These are phyloP conservation scores for Rhinophrynus dorsalis DNA, from an alignment of 2,797 vertebrate genomes.

Conservation along the genomic window DNA sequence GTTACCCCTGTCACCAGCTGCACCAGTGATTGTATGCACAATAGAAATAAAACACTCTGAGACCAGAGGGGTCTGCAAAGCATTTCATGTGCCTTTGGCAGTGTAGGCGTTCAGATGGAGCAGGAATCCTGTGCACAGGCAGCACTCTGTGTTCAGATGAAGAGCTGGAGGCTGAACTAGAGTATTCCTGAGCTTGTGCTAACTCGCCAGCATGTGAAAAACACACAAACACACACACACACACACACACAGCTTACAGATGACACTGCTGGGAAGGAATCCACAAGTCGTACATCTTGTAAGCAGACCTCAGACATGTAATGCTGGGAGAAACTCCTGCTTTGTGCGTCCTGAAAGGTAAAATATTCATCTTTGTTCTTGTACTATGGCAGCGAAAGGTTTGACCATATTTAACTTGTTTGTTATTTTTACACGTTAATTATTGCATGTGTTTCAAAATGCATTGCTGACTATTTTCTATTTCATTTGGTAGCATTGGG, in stretches of 20 bases:
- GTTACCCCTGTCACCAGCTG: constrained; percentile 12
- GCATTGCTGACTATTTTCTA: too few relatives aligned
- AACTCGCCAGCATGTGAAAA: constrained; percentile 26
- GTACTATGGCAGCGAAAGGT: too few relatives aligned
- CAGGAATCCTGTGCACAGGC: constrained; percentile 25
- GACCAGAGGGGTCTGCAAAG: constrained; percentile 43
- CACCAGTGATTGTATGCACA: constrained; percentile 8
- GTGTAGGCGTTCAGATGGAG: constrained; percentile 2
- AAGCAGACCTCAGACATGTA: background rate
- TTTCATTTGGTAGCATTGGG: too few relatives aligned
- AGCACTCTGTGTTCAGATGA: constrained; percentile 17
- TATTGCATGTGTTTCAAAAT: too few relatives aligned
- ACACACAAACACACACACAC: too few relatives aligned
- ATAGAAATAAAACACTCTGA: background rate
- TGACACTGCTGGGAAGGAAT: constrained; percentile 3
- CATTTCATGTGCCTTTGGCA: constrained; percentile 5
- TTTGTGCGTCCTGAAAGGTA: constrained; percentile 16
- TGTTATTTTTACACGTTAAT: too few relatives aligned
- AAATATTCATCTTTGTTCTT: too few relatives aligned
- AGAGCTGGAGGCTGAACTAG: constrained; percentile 28
- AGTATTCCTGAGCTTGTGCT: constrained; percentile 36
- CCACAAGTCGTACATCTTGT: background rate
- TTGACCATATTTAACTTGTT: too few relatives aligned
- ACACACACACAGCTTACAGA: constrained; percentile 17
- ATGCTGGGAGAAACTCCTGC: background rate